These are phyloP conservation scores for Calliphora vomitoria DNA, from an alignment of 2,888 invertebrate species.

Conservation along the genomic window DNA sequence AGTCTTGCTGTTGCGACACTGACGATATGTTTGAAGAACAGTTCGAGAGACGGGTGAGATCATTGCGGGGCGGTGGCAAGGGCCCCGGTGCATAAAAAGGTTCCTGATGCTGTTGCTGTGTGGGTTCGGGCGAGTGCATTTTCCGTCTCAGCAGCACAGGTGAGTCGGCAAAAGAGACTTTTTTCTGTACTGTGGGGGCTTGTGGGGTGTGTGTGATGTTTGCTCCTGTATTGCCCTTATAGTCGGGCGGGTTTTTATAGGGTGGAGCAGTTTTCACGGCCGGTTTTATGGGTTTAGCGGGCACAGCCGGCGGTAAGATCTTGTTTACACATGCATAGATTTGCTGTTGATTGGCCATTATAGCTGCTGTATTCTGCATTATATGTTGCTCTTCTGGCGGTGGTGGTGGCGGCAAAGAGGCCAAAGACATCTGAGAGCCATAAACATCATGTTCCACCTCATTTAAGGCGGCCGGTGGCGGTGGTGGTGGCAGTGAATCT, in stretches of 20 bases:
- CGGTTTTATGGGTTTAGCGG: conserved; percentile 81
- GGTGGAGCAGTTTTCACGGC: conserved; percentile 83
- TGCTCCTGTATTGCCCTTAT: conserved; percentile 78
- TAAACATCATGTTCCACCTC: conserved; percentile 83
- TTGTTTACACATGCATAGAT: conserved; percentile 46
- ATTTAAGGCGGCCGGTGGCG: conserved; percentile 86
- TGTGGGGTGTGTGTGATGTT: conserved; percentile 44
- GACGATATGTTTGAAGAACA: conserved; percentile 80
- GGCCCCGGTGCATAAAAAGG: conserved; percentile 84
- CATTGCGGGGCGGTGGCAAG: conserved; percentile 90
- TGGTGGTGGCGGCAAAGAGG: conserved; percentile 91
- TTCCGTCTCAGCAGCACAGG: conserved; percentile 84
- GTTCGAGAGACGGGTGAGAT: conserved; percentile 89
- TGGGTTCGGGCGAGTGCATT: conserved; percentile 84
- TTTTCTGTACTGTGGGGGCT: conserved; percentile 78
- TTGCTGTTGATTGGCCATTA: conserved; percentile 29
- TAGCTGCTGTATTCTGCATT: neutral
- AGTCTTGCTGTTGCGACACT: conserved; percentile 76
- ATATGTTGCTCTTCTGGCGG: conserved; percentile 81
- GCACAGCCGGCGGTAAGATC: conserved; percentile 78
- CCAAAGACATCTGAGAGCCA: conserved; percentile 89
- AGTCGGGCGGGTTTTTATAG: conserved; percentile 84
- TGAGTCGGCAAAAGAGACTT: conserved; percentile 84
- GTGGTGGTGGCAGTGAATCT: conserved; percentile 92
- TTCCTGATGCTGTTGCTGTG: conserved; percentile 74